Evolutionary conservation across 2,113 vertebrate species (phyloP).

Genomic region (Ictalurus furcatus): DNA sequence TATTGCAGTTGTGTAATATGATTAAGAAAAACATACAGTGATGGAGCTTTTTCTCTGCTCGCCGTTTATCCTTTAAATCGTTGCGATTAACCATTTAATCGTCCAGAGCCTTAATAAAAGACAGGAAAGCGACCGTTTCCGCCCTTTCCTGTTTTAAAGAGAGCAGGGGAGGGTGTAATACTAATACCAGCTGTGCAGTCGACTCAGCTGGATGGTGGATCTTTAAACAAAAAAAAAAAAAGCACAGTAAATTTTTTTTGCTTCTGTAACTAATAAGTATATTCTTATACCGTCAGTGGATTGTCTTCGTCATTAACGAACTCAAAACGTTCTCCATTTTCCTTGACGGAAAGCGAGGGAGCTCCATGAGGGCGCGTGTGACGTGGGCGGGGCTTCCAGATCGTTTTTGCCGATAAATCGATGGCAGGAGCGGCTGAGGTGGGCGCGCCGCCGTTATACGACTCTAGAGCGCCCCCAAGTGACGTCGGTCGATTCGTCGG

Average conservation of each 20-base stretch:
- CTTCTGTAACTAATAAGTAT: too few species aligned
- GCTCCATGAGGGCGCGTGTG: too few species aligned
- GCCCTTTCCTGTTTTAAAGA: neutral
- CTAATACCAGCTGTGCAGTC: neutral
- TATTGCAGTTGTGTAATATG: neutral
- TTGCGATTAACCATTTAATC: neutral
- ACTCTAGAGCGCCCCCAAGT: too few species aligned
- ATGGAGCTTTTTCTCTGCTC: neutral
- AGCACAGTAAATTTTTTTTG: too few species aligned
- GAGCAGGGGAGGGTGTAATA: neutral
- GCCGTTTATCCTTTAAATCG: neutral
- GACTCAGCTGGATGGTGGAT: neutral
- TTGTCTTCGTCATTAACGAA: too few species aligned
- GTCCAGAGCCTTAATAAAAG: neutral
- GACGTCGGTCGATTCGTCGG: too few species aligned
- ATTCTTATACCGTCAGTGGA: neutral
- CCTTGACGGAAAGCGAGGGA: too few species aligned
- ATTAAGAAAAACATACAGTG: neutral
- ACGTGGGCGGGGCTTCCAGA: neutral
- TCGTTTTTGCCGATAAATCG: too few species aligned
- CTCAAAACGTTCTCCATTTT: too few species aligned
- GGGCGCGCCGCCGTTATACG: too few species aligned
- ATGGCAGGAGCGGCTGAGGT: too few species aligned
- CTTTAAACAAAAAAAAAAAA: neutral
- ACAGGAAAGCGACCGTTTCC: neutral